Evolutionary conservation across 2,113 vertebrate species (phyloP).

Genomic region (Tapirus terrestris): DNA sequence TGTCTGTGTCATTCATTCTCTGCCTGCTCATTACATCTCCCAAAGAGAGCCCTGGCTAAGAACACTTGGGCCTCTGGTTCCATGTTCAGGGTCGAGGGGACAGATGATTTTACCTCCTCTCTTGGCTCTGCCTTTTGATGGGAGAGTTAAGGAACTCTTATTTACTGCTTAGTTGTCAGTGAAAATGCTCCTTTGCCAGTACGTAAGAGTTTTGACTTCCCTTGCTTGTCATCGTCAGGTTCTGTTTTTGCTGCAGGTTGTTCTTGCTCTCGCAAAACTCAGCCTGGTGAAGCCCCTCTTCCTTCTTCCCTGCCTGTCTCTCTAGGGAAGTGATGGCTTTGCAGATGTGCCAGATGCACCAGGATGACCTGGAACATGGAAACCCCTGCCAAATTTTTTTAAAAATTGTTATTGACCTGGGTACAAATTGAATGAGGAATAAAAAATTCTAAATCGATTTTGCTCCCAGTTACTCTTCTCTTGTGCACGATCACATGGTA

Average conservation of each 20-base stretch:
- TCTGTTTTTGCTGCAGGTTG: background rate
- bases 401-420: slow-evolving; percentile 16
- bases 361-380: background rate
- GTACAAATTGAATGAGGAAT: background rate
- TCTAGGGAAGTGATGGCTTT: background rate
- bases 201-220: background rate
- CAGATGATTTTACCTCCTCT: background rate
- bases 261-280: background rate
- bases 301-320: background rate
- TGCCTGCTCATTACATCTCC: background rate
- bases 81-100: background rate
- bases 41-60: background rate
- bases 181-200: background rate
- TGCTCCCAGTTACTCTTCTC: slow-evolving; percentile 5
- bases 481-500: background rate
- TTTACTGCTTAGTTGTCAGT: background rate
- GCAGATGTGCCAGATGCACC: background rate
- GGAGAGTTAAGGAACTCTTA: background rate
- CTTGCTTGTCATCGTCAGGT: background rate
- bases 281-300: background rate
- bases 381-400: background rate
- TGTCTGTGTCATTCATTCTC: background rate
- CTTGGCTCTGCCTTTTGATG: background rate
- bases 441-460: slow-evolving; percentile 22
- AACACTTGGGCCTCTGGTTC: background rate